Evolutionary conservation across 2,113 vertebrate species (phyloP).

Genomic region (Hemichromis elongatus): DNA sequence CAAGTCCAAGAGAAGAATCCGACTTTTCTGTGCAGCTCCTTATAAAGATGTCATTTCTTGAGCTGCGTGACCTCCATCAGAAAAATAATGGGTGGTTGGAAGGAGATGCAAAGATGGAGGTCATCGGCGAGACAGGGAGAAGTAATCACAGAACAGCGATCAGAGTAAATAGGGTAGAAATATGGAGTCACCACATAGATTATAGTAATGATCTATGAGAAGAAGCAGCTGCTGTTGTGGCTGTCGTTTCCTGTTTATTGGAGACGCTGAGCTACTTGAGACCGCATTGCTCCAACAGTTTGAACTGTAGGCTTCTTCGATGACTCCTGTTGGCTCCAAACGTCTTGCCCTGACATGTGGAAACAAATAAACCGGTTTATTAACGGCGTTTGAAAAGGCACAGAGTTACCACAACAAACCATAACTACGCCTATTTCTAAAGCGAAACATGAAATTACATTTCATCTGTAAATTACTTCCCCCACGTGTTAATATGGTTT

Average conservation of each 20-base stretch:
- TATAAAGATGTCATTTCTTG: slow-evolving; percentile 29
- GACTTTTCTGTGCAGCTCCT: not conserved
- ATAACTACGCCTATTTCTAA: not conserved
- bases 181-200: not conserved
- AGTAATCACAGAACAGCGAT: not conserved
- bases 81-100: slow-evolving; percentile 30
- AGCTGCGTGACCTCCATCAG: slow-evolving; percentile 9
- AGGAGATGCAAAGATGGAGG: slow-evolving; percentile 1
- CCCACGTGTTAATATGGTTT: not conserved
- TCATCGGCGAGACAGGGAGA: not conserved
- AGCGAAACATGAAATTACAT: not conserved
- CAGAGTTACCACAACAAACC: rapidly evolving
- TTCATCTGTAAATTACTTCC: not conserved
- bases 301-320: not conserved
- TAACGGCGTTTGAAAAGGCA: not conserved
- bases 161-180: not conserved
- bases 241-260: not conserved
- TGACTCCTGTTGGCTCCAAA: not conserved
- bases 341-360: not conserved
- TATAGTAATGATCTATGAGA: not conserved
- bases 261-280: not conserved
- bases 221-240: not conserved
- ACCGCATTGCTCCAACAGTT: not conserved
- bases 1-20: not conserved
- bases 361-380: rapidly evolving